These are phyloP conservation scores for Enteromius fasciolatus DNA, from an alignment of 2,797 vertebrate species.

Conservation along the genomic window DNA sequence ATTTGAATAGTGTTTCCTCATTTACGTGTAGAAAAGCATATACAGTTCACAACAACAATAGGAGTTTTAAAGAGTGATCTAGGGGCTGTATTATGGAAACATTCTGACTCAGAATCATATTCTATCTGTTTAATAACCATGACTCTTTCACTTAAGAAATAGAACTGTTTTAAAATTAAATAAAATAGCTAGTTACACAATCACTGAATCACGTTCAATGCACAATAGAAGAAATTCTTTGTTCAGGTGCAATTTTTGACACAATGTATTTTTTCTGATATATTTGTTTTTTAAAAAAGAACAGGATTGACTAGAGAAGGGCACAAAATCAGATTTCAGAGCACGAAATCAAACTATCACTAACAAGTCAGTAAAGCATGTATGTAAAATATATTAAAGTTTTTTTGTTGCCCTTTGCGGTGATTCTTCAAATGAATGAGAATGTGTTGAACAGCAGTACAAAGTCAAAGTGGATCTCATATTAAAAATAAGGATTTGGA, in stretches of 20 bases:
- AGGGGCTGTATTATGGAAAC: neutral
- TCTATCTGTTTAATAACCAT: neutral
- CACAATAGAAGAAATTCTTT: neutral
- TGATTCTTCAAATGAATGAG: slow-evolving; percentile 58
- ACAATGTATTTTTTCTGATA: neutral
- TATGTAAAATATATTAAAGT: slow-evolving; percentile 45
- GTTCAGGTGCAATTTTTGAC: slow-evolving; percentile 13
- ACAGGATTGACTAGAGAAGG: slow-evolving; percentile 58
- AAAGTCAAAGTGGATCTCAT: slow-evolving; percentile 12
- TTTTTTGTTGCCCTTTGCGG: slow-evolving; percentile 24
- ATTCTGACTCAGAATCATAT: neutral
- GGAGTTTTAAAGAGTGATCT: neutral
- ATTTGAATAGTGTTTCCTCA: neutral
- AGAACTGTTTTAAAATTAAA: neutral
- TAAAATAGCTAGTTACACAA: neutral
- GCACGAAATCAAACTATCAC: slow-evolving; percentile 35
- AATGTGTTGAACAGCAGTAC: slow-evolving; percentile 28
- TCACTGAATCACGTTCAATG: neutral
- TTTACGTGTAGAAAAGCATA: neutral
- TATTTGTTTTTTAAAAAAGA: slow-evolving; percentile 64
- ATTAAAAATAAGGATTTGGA: slow-evolving; percentile 45
- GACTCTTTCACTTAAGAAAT: neutral
- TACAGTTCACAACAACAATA: neutral
- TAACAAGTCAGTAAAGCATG: slow-evolving; percentile 52
- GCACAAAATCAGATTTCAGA: too few relatives aligned